Conservation (phyloP, 2,888 invertebrate species). For the Leucozona laternaria region DNA sequence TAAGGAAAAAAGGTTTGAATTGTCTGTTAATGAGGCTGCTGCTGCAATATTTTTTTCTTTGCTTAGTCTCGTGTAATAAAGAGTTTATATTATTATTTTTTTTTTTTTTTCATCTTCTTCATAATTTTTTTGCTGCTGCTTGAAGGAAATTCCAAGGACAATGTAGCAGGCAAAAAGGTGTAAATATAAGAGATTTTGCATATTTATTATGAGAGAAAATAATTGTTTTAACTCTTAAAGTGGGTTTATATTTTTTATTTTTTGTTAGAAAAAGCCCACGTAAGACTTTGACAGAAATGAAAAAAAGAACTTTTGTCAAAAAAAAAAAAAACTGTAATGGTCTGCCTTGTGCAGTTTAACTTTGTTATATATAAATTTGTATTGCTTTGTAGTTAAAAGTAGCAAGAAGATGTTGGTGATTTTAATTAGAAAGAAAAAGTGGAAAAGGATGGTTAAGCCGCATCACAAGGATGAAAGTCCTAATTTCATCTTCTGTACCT, state of each 20-base stretch:
- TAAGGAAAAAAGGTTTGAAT: constrained; percentile 49
- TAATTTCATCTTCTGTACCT: not conserved
- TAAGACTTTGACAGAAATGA: constrained; percentile 32
- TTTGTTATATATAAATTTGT: not conserved
- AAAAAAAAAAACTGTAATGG: constrained; percentile 37
- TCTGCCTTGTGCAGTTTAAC: constrained; percentile 15
- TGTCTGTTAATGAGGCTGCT: constrained; percentile 73
- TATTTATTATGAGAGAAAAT: constrained; percentile 29
- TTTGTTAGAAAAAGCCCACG: constrained; percentile 3
- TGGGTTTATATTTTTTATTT: not conserved
- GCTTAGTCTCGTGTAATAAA: constrained; percentile 59
- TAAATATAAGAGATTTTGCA: constrained; percentile 41
- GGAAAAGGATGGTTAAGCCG: not conserved
- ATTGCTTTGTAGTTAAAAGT: constrained; percentile 12
- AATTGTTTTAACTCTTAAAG: constrained; percentile 30
- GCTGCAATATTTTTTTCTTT: constrained; percentile 31
- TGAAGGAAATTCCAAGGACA: constrained; percentile 48
- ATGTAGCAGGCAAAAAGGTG: constrained; percentile 49
- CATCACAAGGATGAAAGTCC: not conserved
- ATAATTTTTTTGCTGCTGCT: not conserved
- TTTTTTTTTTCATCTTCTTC: constrained; percentile 34
- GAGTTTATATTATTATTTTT: constrained; percentile 62
- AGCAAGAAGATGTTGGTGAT: constrained; percentile 6
- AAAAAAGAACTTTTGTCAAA: constrained; percentile 29
- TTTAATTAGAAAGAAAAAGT: constrained; percentile 32